A percentile compares a stretch with the other conserved stretches of the same genome.
phyloP scores from a whole-genome alignment of 2,113 vertebrate genomes.

The Python bivittatus region DNA sequence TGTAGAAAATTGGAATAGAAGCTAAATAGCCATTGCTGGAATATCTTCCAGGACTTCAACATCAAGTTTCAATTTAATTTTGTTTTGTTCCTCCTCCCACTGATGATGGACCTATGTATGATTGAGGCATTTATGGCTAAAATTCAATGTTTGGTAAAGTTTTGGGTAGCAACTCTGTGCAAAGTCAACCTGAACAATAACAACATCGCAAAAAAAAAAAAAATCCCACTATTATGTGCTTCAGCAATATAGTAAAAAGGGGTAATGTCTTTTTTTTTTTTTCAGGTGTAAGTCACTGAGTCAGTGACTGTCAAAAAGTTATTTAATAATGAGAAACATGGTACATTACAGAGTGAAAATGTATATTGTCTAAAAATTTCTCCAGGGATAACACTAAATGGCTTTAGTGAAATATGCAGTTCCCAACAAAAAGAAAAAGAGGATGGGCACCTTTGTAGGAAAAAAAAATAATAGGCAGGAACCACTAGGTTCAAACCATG shows the following conservation, averaged over 20 bases:
- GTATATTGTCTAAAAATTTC: not conserved
- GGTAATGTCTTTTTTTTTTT: not conserved
- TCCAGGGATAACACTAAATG: constrained; percentile 11
- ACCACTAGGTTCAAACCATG: too few relatives aligned
- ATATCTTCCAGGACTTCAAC: constrained; percentile 35
- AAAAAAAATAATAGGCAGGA: too few relatives aligned
- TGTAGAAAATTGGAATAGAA: constrained; percentile 8
- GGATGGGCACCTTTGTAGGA: not conserved
- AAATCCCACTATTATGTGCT: too few relatives aligned
- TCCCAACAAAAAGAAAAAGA: not conserved
- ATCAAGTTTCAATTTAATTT: not conserved
- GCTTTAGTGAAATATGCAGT: constrained; percentile 34
- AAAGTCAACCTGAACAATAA: not conserved
- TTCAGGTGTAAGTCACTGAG: not conserved
- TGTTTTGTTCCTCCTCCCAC: constrained; percentile 38
- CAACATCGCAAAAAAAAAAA: too few relatives aligned
- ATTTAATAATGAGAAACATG: constrained; percentile 43
- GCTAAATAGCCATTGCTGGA: constrained; percentile 10
- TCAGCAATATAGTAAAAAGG: constrained; percentile 7
- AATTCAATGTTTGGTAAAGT: constrained; percentile 32
- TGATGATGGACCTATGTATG: constrained; percentile 28
- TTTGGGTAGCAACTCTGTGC: not conserved
- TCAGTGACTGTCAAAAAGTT: constrained; percentile 26
- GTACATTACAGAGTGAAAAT: constrained; percentile 29
- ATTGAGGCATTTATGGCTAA: not conserved